Conservation (phyloP, 2,113 vertebrate genomes). For the Rhombomys opimus region DNA sequence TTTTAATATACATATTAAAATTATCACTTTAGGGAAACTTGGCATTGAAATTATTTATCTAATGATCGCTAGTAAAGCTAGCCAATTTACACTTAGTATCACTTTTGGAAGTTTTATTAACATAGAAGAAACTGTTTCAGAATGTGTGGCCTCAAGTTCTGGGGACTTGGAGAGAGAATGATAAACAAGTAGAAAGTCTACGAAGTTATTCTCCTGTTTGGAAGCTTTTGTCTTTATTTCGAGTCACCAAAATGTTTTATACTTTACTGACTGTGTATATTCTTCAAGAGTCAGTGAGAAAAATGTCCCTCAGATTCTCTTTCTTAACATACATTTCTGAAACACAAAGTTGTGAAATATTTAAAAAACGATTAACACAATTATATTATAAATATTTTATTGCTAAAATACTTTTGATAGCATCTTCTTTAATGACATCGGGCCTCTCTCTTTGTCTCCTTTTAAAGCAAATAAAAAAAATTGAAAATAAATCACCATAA, state of each 20-base stretch:
- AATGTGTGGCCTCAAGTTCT: conserved; percentile 21
- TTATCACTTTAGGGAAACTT: conserved; percentile 8
- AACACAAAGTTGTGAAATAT: not conserved
- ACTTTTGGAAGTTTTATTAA: conserved; percentile 51
- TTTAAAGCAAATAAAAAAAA: not conserved
- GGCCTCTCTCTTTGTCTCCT: not conserved
- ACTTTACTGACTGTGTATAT: not conserved
- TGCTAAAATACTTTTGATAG: not conserved
- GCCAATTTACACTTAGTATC: conserved; percentile 27
- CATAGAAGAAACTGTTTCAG: conserved; percentile 13
- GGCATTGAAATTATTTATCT: not conserved
- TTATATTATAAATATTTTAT: not conserved
- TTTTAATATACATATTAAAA: conserved; percentile 15
- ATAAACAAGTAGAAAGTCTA: not conserved
- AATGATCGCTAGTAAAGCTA: conserved; percentile 21
- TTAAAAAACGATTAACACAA: not conserved
- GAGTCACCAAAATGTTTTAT: not conserved
- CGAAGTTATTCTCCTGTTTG: not conserved
- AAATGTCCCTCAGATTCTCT: not conserved
- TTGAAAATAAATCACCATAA: not conserved
- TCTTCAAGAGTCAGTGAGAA: conserved; percentile 4
- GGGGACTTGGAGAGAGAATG: not conserved
- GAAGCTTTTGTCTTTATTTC: conserved; percentile 34
- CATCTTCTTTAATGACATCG: not conserved
- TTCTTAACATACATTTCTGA: conserved; percentile 2